Conservation (phyloP, 53 echinoderm and acorn worm species). For the Temnopleurus reevesii region DNA sequence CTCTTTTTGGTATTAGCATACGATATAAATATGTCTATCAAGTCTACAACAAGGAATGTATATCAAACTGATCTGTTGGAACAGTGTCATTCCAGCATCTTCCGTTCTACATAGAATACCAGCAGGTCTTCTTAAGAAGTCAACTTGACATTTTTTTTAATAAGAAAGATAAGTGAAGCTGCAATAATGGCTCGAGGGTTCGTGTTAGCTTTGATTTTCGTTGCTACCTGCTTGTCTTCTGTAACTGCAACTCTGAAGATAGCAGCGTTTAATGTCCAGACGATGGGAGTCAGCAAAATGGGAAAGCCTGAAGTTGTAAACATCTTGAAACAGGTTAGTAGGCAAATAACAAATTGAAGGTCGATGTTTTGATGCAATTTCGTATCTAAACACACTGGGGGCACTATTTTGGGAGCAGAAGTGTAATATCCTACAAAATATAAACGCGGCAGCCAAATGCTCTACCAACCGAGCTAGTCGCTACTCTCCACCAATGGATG, state of each 20-base stretch:
- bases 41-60: not conserved
- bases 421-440: too few relatives aligned
- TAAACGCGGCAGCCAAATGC: too few relatives aligned
- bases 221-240: not conserved
- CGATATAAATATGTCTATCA: not conserved
- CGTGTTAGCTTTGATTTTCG: not conserved
- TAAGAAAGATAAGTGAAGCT: not conserved
- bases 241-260: conserved; percentile 28
- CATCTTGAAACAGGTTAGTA: conserved; percentile 26
- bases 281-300: conserved; percentile 55
- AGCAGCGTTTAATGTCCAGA: conserved; percentile 58
- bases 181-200: not conserved
- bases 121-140: not conserved
- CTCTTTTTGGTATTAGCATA: not conserved
- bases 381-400: too few relatives aligned
- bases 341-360: too few relatives aligned
- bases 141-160: not conserved
- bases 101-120: not conserved
- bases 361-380: too few relatives aligned
- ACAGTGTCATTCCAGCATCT: not conserved
- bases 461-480: too few relatives aligned
- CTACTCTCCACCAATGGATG: too few relatives aligned
- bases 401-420: too few relatives aligned
- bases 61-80: not conserved
- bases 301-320: conserved; percentile 60